phyloP scores from a whole-genome alignment of 2,888 invertebrate genomes.

The Agrypnus murinus region DNA sequence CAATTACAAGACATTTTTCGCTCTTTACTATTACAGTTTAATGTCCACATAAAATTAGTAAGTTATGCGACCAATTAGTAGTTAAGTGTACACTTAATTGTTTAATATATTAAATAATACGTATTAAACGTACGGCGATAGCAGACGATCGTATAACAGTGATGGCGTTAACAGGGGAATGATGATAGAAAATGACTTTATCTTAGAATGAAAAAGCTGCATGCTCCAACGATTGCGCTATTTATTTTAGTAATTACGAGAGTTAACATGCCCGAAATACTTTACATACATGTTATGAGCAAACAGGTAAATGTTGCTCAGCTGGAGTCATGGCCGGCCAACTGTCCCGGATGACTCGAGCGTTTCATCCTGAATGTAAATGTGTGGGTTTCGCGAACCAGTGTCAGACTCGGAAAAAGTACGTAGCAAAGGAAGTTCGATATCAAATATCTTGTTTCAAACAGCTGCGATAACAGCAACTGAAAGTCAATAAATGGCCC shows the following conservation, averaged over 20 bases:
- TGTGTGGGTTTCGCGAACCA: slow-evolving; percentile 50
- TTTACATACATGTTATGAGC: slow-evolving; percentile 47
- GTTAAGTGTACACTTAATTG: slow-evolving; percentile 39
- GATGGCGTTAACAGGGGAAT: background rate
- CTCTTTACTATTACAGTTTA: slow-evolving; percentile 34
- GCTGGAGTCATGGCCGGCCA: slow-evolving; percentile 55
- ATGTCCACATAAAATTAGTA: slow-evolving; percentile 35
- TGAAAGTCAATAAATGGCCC: slow-evolving; percentile 59
- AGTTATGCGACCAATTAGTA: slow-evolving; percentile 40
- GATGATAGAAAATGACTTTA: slow-evolving; percentile 18
- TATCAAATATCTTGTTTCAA: slow-evolving; percentile 65
- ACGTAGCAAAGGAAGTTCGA: slow-evolving; percentile 64
- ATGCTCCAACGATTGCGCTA: slow-evolving; percentile 32
- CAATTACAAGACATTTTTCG: slow-evolving; percentile 31
- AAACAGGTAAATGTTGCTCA: slow-evolving; percentile 53
- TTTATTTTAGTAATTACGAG: slow-evolving; percentile 47
- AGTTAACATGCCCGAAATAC: slow-evolving; percentile 53
- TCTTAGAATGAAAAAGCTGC: slow-evolving; percentile 6
- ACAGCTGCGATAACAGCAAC: slow-evolving; percentile 64
- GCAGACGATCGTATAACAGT: background rate
- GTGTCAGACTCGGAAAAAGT: slow-evolving; percentile 53
- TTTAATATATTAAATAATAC: slow-evolving; percentile 33
- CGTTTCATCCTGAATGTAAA: slow-evolving; percentile 54
- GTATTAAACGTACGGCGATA: background rate
- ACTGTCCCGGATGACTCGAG: slow-evolving; percentile 54